Evolutionary conservation across 2,888 invertebrate species (phyloP).

Genomic region (Chrysomela aeneicollis): DNA sequence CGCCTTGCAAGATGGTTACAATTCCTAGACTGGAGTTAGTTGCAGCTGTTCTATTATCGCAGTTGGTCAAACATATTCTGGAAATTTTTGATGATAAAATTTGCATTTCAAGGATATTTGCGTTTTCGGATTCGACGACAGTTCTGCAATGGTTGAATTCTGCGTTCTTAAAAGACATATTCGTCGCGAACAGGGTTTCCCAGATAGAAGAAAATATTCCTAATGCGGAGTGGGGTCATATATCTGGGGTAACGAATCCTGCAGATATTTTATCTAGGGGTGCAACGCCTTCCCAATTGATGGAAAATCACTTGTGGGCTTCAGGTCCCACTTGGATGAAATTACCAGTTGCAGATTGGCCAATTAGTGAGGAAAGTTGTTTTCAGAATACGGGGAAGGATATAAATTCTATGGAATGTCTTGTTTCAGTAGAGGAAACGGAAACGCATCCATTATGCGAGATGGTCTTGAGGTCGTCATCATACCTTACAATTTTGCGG

Average conservation of each 20-base stretch:
- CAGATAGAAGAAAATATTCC: constrained; percentile 9
- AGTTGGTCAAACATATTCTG: not conserved
- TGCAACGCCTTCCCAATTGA: not conserved
- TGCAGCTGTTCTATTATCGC: not conserved
- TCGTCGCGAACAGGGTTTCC: constrained; percentile 11
- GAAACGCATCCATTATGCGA: too few species aligned
- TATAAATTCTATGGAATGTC: too few species aligned
- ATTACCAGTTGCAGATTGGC: constrained; percentile 9
- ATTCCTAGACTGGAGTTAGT: constrained; percentile 9
- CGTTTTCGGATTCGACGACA: constrained; percentile 20
- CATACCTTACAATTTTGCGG: too few species aligned
- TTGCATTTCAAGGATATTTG: constrained; percentile 8
- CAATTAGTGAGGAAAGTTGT: not conserved
- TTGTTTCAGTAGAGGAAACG: too few species aligned
- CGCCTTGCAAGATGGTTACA: constrained; percentile 5
- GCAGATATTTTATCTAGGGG: constrained; percentile 15
- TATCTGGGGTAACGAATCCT: not conserved
- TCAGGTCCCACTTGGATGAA: constrained; percentile 17
- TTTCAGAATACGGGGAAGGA: too few species aligned
- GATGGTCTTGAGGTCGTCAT: too few species aligned
- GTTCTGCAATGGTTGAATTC: constrained; percentile 13
- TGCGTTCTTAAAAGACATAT: constrained; percentile 1
- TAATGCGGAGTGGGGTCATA: not conserved
- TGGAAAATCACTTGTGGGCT: not conserved
- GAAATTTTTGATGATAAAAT: constrained; percentile 1